These are phyloP conservation scores for Synergus itoensis DNA, from an alignment of 2,888 invertebrate genomes.

Conservation along the genomic window DNA sequence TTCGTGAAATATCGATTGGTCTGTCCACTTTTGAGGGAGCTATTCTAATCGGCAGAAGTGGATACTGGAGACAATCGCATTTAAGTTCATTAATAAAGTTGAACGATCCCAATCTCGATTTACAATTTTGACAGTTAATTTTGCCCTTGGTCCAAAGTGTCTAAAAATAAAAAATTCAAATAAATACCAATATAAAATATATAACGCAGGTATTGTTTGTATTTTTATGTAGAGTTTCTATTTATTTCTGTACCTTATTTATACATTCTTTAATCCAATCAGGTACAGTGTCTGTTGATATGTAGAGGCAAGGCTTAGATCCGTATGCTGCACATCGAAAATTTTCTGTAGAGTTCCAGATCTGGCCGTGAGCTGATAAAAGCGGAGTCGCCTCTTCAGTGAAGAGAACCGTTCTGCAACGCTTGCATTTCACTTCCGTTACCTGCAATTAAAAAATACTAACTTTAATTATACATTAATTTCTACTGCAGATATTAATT, in stretches of 20 bases:
- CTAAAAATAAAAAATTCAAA: constrained; percentile 53
- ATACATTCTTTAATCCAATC: constrained; percentile 63
- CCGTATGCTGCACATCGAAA: constrained; percentile 61
- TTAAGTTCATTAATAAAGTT: constrained; percentile 62
- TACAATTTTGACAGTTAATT: constrained; percentile 64
- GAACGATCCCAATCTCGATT: constrained; percentile 63
- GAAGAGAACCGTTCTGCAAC: constrained; percentile 62
- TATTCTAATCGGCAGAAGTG: constrained; percentile 64
- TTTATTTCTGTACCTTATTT: constrained; percentile 52
- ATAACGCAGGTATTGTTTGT: background rate
- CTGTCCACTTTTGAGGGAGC: constrained; percentile 63
- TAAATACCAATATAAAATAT: background rate
- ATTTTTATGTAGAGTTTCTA: background rate
- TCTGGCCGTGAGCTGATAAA: constrained; percentile 61
- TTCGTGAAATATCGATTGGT: constrained; percentile 34
- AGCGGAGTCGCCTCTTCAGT: constrained; percentile 64
- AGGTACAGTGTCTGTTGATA: constrained; percentile 63
- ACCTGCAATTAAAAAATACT: constrained; percentile 52
- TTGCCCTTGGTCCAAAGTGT: constrained; percentile 65
- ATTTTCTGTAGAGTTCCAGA: constrained; percentile 54
- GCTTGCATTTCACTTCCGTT: constrained; percentile 65
- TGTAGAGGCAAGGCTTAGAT: constrained; percentile 62
- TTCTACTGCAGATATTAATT: background rate
- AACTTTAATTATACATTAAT: background rate
- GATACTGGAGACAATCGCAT: constrained; percentile 63